Conservation (phyloP, 2,113 vertebrate species). For the Dermatemys mawii region DNA sequence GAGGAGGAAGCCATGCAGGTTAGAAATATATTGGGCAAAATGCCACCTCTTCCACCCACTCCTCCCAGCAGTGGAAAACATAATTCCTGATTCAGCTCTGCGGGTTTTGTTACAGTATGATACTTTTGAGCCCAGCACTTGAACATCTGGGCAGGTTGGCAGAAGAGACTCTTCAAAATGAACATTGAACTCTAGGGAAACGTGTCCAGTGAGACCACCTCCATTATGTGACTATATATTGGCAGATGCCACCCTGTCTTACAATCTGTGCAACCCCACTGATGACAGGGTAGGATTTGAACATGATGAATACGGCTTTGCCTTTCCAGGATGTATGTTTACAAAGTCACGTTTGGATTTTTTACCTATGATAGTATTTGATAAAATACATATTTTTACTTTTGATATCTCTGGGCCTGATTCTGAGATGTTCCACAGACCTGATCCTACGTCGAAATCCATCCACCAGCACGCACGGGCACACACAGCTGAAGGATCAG, state of each 20-base stretch:
- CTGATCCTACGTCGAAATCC: conserved; percentile 23
- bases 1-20: neutral
- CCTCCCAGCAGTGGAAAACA: conserved; percentile 5
- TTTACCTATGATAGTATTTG: conserved; percentile 69
- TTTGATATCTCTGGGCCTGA: conserved; percentile 38
- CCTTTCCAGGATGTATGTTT: conserved; percentile 72
- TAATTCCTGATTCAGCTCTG: neutral
- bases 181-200: conserved; percentile 6
- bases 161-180: neutral
- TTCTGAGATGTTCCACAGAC: conserved; percentile 49
- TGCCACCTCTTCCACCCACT: neutral
- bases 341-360: conserved; percentile 65
- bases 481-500: conserved; percentile 16
- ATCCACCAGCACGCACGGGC: conserved; percentile 49
- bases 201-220: neutral
- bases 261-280: neutral
- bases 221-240: neutral
- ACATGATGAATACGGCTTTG: conserved; percentile 51
- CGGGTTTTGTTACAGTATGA: neutral
- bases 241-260: neutral
- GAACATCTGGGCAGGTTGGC: neutral
- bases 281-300: neutral
- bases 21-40: conserved; percentile 16
- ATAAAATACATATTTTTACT: conserved; percentile 35
- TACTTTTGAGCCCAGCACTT: neutral